Conservation (phyloP, 2,113 vertebrate genomes). For the Melanotaenia duboulayi region DNA sequence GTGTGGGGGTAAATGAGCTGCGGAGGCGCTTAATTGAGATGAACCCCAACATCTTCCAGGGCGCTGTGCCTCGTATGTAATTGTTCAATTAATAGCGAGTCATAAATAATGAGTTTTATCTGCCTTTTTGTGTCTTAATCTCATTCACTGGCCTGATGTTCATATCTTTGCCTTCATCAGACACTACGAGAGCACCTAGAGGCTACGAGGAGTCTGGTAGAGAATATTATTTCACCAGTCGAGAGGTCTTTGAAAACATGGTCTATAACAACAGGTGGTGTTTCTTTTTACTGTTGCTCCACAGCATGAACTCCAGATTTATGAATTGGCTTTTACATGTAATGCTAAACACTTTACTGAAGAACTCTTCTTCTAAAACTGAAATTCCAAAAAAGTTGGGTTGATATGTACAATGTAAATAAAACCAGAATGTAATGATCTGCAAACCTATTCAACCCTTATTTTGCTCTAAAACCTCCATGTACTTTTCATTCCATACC, state of each 20-base stretch:
- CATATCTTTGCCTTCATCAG: slow-evolving; percentile 68
- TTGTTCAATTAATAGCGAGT: too few relatives aligned
- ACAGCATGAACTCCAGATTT: background rate
- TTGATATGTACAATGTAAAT: too few relatives aligned
- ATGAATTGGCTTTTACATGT: background rate
- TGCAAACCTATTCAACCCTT: too few relatives aligned
- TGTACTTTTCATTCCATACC: too few relatives aligned
- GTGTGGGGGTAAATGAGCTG: slow-evolving; percentile 94
- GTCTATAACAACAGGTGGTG: slow-evolving; percentile 88
- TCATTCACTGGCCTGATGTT: too few relatives aligned
- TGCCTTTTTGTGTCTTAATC: background rate
- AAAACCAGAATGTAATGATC: too few relatives aligned
- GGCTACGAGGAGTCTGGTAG: slow-evolving; percentile 91
- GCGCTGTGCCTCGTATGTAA: slow-evolving; percentile 90
- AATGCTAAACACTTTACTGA: background rate
- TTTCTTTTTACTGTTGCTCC: background rate
- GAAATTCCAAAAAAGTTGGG: too few relatives aligned
- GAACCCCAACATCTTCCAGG: slow-evolving; percentile 87
- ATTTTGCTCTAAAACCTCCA: too few relatives aligned
- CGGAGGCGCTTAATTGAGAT: slow-evolving; percentile 87
- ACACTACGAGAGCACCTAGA: slow-evolving; percentile 90
- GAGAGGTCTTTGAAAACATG: slow-evolving; percentile 92
- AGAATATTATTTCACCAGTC: slow-evolving; percentile 94
- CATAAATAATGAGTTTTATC: background rate
- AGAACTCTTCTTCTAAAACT: too few relatives aligned